Evolutionary conservation across 2,113 vertebrate species (phyloP).

Genomic region (Neodontobutis hainanensis): DNA sequence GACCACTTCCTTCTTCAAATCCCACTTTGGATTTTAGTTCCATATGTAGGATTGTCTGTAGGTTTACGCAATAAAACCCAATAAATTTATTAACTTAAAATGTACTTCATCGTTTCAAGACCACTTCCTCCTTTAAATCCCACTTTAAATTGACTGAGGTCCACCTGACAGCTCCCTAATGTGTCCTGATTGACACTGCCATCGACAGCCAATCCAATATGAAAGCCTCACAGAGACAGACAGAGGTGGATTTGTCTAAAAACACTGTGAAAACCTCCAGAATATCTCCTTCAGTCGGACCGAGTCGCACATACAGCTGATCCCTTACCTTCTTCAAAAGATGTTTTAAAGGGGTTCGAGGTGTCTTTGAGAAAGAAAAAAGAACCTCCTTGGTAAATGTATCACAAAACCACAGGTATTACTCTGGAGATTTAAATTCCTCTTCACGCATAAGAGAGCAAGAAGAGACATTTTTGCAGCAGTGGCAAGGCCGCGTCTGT

Average conservation of each 20-base stretch:
- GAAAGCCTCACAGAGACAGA: conserved; percentile 2
- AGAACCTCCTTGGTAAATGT: conserved; percentile 52
- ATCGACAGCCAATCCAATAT: conserved; percentile 7
- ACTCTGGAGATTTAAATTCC: conserved; percentile 63
- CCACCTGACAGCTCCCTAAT: conserved; percentile 24
- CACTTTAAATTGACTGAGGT: conserved; percentile 26
- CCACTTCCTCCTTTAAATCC: conserved; percentile 33
- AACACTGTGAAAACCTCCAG: background rate
- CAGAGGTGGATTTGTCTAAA: conserved; percentile 20
- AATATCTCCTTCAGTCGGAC: conserved; percentile 37
- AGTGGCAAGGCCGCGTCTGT: conserved; percentile 43
- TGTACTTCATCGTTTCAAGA: conserved; percentile 23
- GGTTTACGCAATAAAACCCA: too few relatives aligned
- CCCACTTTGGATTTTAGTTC: too few relatives aligned
- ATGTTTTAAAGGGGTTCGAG: conserved; percentile 38
- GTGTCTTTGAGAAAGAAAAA: conserved; percentile 36
- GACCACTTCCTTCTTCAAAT: conserved; percentile 21
- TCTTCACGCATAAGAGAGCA: conserved; percentile 68
- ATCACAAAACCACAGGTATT: conserved; percentile 69
- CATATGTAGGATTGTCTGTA: too few relatives aligned
- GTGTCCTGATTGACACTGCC: conserved; percentile 27
- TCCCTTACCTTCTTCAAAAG: conserved; percentile 40
- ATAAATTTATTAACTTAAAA: too few relatives aligned
- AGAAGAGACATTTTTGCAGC: conserved; percentile 52
- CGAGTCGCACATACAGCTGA: conserved; percentile 37